A percentile compares a stretch with the other conserved stretches of the same genome.
Conservation (phyloP, 2,113 vertebrate species). For the Lophochroa leadbeateri region DNA sequence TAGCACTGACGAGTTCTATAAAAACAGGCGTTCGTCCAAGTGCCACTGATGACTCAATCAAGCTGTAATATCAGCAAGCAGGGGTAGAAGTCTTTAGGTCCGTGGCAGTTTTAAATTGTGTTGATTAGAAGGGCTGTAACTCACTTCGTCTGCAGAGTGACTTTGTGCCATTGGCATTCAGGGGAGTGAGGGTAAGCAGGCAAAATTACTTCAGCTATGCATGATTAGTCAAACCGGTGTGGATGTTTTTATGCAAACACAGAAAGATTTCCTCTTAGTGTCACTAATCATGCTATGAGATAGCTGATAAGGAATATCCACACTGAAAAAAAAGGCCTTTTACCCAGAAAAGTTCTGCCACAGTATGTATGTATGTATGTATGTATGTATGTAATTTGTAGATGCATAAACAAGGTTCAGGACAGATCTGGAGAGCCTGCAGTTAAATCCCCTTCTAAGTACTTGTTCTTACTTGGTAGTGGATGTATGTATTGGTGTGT, state of each 20-base stretch:
- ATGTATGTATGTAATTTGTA: not conserved
- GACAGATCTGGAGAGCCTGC: not conserved
- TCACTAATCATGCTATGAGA: not conserved
- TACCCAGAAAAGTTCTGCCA: not conserved
- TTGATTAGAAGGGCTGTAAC: constrained; percentile 26
- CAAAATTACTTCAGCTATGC: constrained; percentile 15
- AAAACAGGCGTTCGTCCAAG: not conserved
- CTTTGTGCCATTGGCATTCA: constrained; percentile 5
- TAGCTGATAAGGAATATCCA: not conserved
- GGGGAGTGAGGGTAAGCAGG: not conserved
- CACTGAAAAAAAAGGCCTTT: constrained; percentile 19
- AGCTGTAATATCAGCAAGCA: not conserved
- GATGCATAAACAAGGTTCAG: not conserved
- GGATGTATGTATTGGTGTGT: not conserved
- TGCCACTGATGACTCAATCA: constrained; percentile 33
- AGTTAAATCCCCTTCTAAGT: not conserved
- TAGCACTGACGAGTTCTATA: not conserved
- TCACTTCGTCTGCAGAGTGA: constrained; percentile 21
- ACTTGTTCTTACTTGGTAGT: not conserved
- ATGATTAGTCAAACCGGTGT: not conserved
- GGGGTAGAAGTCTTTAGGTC: not conserved
- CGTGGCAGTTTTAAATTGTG: not conserved
- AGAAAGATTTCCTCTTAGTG: not conserved
- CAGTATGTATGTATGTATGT: rapidly evolving
- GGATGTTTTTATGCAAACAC: not conserved